Percentiles rank a stretch among this genome's conserved stretches.
These are phyloP conservation scores for Etia nguti DNA, from an alignment of 2,113 vertebrate genomes.

Conservation along the genomic window DNA sequence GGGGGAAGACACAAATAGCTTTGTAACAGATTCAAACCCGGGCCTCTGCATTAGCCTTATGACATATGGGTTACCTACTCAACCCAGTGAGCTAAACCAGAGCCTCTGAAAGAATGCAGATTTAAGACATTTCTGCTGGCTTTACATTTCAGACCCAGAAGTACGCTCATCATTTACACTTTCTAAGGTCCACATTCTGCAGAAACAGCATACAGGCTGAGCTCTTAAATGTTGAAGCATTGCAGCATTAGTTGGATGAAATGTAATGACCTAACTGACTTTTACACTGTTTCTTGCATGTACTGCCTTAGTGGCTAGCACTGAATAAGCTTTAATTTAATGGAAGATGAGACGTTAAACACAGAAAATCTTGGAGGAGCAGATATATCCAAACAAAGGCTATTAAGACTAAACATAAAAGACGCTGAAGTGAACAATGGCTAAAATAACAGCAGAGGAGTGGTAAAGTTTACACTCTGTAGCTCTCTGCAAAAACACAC, in stretches of 20 bases:
- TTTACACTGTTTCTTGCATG: not conserved
- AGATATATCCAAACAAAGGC: constrained; percentile 3
- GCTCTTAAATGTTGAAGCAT: not conserved
- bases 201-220: not conserved
- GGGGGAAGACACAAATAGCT: not conserved
- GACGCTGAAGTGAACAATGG: not conserved
- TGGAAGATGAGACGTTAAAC: not conserved
- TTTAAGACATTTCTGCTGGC: not conserved
- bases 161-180: not conserved
- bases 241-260: not conserved
- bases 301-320: not conserved
- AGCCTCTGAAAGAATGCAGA: not conserved
- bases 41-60: not conserved
- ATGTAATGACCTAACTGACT: not conserved
- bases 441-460: not conserved
- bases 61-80: not conserved
- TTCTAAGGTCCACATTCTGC: not conserved
- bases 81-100: not conserved
- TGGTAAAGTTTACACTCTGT: not conserved
- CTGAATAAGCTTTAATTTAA: not conserved
- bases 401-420: not conserved
- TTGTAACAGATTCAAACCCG: not conserved
- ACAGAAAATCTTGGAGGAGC: not conserved
- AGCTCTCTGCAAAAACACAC: constrained; percentile 24
- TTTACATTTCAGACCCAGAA: not conserved